Conservation (phyloP, 1,140 invertebrate genomes). For the Myzus persicae region DNA sequence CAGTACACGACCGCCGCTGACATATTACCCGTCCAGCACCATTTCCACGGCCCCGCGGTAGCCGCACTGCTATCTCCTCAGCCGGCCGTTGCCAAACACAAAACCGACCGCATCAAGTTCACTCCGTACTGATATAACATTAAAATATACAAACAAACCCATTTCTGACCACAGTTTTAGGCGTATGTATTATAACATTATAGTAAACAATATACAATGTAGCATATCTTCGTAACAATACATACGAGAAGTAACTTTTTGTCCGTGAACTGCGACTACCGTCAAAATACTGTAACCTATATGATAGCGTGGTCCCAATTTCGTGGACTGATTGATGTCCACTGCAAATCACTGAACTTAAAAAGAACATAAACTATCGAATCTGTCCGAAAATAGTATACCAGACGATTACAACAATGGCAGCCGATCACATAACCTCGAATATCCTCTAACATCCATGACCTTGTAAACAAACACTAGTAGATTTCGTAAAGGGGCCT, state of each 20-base stretch:
- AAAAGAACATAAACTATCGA: neutral
- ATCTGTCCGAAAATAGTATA: neutral
- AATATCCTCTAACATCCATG: neutral
- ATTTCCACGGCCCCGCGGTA: constrained; percentile 20
- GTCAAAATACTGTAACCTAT: neutral
- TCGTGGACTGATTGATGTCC: neutral
- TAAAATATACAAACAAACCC: neutral
- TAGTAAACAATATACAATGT: neutral
- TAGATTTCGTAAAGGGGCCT: too few species aligned
- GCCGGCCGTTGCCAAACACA: constrained; percentile 55
- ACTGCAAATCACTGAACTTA: neutral
- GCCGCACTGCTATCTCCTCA: constrained; percentile 20
- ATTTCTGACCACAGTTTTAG: neutral
- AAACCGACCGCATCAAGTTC: constrained; percentile 44
- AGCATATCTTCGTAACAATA: neutral
- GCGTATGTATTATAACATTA: neutral
- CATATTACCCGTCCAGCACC: constrained; percentile 41
- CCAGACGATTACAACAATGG: neutral
- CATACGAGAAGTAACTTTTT: neutral
- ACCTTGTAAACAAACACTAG: too few species aligned
- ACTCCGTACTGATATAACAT: constrained; percentile 41
- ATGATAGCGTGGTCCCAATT: neutral
- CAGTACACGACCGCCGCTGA: constrained; percentile 42
- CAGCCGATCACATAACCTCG: neutral
- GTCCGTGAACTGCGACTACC: neutral